Evolutionary conservation across 2,888 invertebrate species (phyloP), one percentile per base, ranked within the genome.

Genomic region (Eupeodes latifasciatus): DNA sequence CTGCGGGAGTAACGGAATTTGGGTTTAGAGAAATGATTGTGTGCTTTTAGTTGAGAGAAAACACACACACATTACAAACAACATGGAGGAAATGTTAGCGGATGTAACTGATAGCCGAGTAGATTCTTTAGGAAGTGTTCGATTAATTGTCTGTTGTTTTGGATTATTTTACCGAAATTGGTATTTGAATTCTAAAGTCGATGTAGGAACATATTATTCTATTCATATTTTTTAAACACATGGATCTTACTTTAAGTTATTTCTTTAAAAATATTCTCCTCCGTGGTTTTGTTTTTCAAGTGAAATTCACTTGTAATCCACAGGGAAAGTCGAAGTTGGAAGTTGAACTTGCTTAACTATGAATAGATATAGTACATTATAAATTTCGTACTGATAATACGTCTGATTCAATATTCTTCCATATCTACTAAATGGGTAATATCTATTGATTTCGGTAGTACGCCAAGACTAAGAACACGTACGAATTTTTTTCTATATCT

Each of bases 31-130:
- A 77, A 80, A 80, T 80, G 59, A 72, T 61, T 87, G 59, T 72
- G 81, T 53, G 59, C 79, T 82, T 71, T 76, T 69, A 71, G 79
- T 64, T 80, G 51, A 16, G 55, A 67, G 44, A n/a, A 51, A 66
- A n/a, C 53, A 55, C 16, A 19, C 19, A 12, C 69, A 53, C 19
- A 40, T 55, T 16, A 16, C 55, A 44, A 55, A 44, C 40, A 80
- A 59, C 61, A 47, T 74, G 55, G 69, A 82, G 71, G 64, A 79
- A 80, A 67, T 72, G n/a, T 66, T 64, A 2, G 34, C 11, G 79
- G 53, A 55, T 69, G 62, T 80, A 55, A 84, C 40, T 69, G 74
- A 84, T 79, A 62, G 49, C 51, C 47, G 34, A 49, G 53, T 27
- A 27, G 72, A 83, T 72, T 72, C n/a, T n/a, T 57, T 64, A 27